phyloP scores from a whole-genome alignment of 1,140 invertebrate species.

The Galendromus occidentalis region DNA sequence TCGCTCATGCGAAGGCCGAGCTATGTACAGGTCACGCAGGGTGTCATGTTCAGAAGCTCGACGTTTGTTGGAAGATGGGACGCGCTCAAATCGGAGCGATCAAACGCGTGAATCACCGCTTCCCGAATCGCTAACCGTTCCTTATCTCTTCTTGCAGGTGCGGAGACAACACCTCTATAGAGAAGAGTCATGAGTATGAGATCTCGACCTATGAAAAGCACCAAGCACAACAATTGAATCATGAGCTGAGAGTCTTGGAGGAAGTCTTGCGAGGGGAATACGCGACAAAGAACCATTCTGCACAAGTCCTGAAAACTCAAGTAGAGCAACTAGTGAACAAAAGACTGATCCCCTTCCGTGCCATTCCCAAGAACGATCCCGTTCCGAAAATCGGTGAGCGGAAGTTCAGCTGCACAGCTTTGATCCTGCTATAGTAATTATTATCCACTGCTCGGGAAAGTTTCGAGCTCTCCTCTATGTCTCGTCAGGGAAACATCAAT shows the following conservation, averaged over 20 bases:
- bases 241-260: background rate
- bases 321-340: background rate
- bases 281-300: background rate
- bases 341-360: background rate
- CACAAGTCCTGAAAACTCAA: background rate
- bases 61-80: no score
- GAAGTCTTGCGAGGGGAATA: background rate
- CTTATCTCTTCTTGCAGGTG: background rate
- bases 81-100: no score
- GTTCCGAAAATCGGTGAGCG: background rate
- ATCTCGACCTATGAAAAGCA: background rate
- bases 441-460: background rate
- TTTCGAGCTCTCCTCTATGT: background rate
- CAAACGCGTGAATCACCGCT: no score
- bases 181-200: constrained; percentile 2
- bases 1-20: no score
- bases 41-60: no score
- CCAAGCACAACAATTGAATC: background rate
- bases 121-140: no score
- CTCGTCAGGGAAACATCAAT: background rate
- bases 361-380: background rate
- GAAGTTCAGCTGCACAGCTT: background rate
- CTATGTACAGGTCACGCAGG: no score
- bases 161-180: background rate
- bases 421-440: background rate